Percentiles rank a stretch among this genome's conserved stretches.
phyloP scores from a whole-genome alignment of 2,797 vertebrate genomes.

The Coreius guichenoti region DNA sequence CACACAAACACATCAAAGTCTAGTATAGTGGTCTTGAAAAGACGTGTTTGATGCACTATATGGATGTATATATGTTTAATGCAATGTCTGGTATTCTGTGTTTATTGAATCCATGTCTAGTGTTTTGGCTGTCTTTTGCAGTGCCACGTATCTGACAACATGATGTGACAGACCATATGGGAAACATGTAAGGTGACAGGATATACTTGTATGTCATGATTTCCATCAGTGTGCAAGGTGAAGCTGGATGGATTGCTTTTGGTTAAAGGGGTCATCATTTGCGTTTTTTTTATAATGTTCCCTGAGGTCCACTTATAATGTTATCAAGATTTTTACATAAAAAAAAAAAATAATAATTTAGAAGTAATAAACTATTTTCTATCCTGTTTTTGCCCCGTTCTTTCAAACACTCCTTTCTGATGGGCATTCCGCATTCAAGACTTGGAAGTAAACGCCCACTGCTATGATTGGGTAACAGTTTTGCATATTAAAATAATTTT shows the following conservation, averaged over 20 bases:
- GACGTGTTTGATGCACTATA: conserved; percentile 4
- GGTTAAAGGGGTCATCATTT: neutral
- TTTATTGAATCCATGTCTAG: neutral
- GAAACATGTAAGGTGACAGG: conserved; percentile 4
- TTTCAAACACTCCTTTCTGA: no score
- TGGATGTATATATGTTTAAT: conserved; percentile 6
- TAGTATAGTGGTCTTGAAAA: neutral
- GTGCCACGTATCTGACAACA: neutral
- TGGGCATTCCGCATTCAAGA: no score
- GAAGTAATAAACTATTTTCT: no score
- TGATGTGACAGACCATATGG: conserved; percentile 19
- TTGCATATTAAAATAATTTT: no score
- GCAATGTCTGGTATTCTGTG: neutral
- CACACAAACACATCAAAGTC: neutral
- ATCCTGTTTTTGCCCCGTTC: no score
- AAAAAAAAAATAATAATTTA: no score
- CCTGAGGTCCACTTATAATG: no score
- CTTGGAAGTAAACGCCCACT: no score
- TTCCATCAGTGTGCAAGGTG: neutral
- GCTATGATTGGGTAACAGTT: no score
- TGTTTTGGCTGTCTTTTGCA: conserved; percentile 22
- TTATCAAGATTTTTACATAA: no score
- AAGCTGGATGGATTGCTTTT: neutral
- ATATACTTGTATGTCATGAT: conserved; percentile 1
- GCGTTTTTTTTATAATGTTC: no score